Evolutionary conservation across 2,113 vertebrate species (phyloP), one percentile per base, ranked within the genome.

Genomic region (Eubucco bourcierii): DNA sequence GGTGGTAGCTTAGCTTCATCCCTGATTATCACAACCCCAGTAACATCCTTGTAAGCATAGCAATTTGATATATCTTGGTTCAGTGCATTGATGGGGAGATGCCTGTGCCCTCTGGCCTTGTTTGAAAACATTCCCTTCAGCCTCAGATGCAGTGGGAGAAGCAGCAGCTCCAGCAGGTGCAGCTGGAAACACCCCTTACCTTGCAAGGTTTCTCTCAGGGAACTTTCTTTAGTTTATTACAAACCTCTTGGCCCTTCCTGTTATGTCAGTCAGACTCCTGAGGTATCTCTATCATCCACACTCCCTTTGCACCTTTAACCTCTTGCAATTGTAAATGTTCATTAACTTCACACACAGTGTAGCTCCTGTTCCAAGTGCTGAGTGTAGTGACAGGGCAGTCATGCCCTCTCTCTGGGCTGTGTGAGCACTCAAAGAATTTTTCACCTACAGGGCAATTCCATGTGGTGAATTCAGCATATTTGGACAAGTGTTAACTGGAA

Each of bases 231-330:
- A 37, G 23, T 20, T 84, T 82, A 50, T 88, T 53, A 39, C 19
- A 41, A 55, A 63, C 6, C 4, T 80, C 52, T 67, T 17, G 61
- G 29, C 7, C 29, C 46, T 75, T 31, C 9, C 27, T 76, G 58
- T 74, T 56, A 60, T 94, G 60, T 81, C 84, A 89, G 46, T 21
- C 55, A 70, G 77, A 74, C 15, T 90, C 74, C 55, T 63, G 24
- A 70, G 46, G 28, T 70, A 66, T 79, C 88, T 84, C 46, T 90
- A 28, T 73, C 41, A 84, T 60, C 55, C 75, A 70, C 24, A 60
- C 74, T 94, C 71, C 67, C 50, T 23, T 84, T 87, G 52, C 46
- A 71, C 79, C 76, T 93, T 95, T 96, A 93, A 94, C 75, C 60
- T 85, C 61, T 92, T 60, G 71, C 50, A 84, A 61, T 66, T 88